phyloP scores from a whole-genome alignment of 2,113 vertebrate genomes.

The Cyprinodon variegatus region DNA sequence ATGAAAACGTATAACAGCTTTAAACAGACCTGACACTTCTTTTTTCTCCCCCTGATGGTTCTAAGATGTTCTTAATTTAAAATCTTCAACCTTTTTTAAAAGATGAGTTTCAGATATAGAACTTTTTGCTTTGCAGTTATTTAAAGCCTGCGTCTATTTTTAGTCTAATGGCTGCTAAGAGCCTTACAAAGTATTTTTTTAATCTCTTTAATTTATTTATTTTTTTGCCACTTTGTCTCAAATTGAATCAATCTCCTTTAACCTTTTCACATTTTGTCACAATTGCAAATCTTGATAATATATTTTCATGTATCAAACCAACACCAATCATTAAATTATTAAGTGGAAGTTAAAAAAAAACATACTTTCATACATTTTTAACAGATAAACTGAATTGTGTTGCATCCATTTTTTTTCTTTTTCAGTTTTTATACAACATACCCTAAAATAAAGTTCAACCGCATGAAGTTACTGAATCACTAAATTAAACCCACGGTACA shows the following conservation, averaged over 20 bases:
- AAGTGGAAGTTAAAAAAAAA: no score
- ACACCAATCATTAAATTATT: no score
- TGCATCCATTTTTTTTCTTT: no score
- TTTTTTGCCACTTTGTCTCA: not conserved
- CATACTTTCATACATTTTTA: no score
- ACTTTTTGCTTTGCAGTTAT: conserved; percentile 10
- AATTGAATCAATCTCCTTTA: not conserved
- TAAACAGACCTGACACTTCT: conserved; percentile 17
- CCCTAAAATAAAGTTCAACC: no score
- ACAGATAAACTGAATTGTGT: no score
- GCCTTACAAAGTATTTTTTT: not conserved
- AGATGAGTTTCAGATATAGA: conserved; percentile 16
- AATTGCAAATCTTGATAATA: not conserved
- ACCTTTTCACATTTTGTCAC: not conserved
- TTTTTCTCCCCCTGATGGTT: not conserved
- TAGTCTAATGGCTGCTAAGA: not conserved
- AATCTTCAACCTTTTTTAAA: conserved; percentile 7
- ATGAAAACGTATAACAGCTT: conserved; percentile 33
- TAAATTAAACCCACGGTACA: no score
- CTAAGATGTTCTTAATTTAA: not conserved
- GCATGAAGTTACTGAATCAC: no score
- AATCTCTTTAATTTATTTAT: not conserved
- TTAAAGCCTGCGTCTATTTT: conserved; percentile 1
- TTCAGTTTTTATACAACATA: no score
- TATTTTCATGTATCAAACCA: not conserved